Percentiles rank a stretch among this genome's conserved stretches.
Evolutionary conservation across 2,797 vertebrate genomes (phyloP).

Genomic region (Melanogrammus aeglefinus): DNA sequence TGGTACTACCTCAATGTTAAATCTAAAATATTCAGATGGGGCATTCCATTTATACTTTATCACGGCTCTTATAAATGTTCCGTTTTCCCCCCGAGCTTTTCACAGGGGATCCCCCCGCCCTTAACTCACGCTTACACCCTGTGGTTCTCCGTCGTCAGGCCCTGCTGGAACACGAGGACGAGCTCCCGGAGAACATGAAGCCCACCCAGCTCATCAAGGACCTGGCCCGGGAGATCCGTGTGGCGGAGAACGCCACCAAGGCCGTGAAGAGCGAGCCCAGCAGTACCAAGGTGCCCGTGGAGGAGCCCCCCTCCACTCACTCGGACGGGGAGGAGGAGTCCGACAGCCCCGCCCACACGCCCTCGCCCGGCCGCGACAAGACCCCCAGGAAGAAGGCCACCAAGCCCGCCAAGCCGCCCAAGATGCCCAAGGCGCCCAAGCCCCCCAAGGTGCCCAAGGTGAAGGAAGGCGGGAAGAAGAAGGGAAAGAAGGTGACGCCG

Average conservation of each 20-base stretch:
- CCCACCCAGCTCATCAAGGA: constrained; percentile 98
- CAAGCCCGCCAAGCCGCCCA: constrained; percentile 67
- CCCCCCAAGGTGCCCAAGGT: constrained; percentile 77
- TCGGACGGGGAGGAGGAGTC: constrained; percentile 79
- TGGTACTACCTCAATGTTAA: no score
- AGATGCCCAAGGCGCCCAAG: constrained; percentile 74
- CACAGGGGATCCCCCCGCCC: neutral
- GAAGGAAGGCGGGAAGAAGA: constrained; percentile 94
- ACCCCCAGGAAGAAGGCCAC: constrained; percentile 76
- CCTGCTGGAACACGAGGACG: constrained; percentile 94
- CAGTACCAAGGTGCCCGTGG: constrained; percentile 74
- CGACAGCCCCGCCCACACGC: constrained; percentile 78
- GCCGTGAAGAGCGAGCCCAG: constrained; percentile 83
- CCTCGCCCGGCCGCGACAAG: constrained; percentile 82
- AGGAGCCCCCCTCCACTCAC: constrained; percentile 78
- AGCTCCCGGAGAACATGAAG: constrained; percentile 98
- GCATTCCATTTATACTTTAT: no score
- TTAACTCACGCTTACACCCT: neutral
- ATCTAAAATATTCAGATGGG: no score
- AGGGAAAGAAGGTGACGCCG: constrained; percentile 80
- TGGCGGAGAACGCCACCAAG: constrained; percentile 87
- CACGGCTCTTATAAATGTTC: no score
- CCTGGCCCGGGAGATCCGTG: constrained; percentile 97
- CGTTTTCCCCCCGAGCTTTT: no score
- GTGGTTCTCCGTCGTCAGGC: constrained; percentile 70